Evolutionary conservation across 2,797 vertebrate genomes (phyloP), one percentile per base, ranked within the genome.

Genomic region (Rhincodon typus): DNA sequence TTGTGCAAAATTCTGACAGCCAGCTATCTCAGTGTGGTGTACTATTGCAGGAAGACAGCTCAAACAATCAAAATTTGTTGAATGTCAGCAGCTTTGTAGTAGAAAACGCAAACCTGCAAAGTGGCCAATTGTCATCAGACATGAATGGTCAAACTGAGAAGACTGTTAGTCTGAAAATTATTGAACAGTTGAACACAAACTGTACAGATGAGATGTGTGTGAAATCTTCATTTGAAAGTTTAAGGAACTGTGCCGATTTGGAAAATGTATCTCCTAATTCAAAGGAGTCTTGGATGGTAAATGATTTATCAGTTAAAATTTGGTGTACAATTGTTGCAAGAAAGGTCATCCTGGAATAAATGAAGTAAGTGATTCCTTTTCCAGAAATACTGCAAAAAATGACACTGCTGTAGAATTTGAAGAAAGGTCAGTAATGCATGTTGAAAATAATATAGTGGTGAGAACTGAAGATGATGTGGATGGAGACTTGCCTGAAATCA

Each of bases 1-100:
- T 98, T 96, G 97, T 97, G 97, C 98, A 97, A 97, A 98, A 97
- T 96, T 98, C 97, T 97, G 97, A 97, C 97, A 97, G 96, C 97
- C 98, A 96, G 97, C 96, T 97, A 97, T 97, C 97, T 96, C 97
- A 95, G 96, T 98, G 97, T 19, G 96, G 94, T 1, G 96, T 97
- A 96, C 96, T 97, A 94, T 96, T 97, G 96, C 97, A 97, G 96
- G 97, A 97, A 97, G 97, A 97, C 96, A 97, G 96, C 96, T 97
- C 97, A 95, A 97, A 79, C 96, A 97, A 96, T 96, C 97, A 97
- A 62, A 97, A 97, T 95, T 96, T 97, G 82, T 97, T 97, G 97
- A 97, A 98, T 96, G 96, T 97, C 96, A 94, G 97, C 96, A 97
- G 96, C 96, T 97, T 97, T 97, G 97, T 97, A 97, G 97, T 97